Percentiles rank a stretch among this genome's conserved stretches.
These are phyloP conservation scores for Leptarthrus brevirostris DNA, from an alignment of 2,888 invertebrate species.

Conservation along the genomic window DNA sequence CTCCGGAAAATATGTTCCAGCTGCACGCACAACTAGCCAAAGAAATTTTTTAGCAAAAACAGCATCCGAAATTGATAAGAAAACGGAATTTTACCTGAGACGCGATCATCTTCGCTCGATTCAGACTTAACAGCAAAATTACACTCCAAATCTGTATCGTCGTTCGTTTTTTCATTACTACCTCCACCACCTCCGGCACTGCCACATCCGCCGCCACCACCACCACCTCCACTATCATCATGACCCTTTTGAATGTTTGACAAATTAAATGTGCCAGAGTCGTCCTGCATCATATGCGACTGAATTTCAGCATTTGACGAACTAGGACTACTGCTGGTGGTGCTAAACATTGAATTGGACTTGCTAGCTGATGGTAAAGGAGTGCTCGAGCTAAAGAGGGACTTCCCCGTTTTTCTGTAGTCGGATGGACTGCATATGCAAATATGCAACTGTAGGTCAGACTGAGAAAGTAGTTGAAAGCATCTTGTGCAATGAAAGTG, in stretches of 20 bases:
- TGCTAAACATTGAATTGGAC: neutral
- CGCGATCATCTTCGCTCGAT: constrained; percentile 58
- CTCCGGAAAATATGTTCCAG: constrained; percentile 65
- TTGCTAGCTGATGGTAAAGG: too few species aligned
- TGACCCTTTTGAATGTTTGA: neutral
- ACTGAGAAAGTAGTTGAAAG: constrained; percentile 72
- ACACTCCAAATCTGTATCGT: constrained; percentile 50
- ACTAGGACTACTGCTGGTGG: neutral
- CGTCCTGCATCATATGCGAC: neutral
- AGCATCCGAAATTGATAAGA: too few species aligned
- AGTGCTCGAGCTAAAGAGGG: neutral
- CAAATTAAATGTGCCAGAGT: neutral
- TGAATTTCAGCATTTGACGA: neutral
- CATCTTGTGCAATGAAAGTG: constrained; percentile 84
- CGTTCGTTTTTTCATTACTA: constrained; percentile 31
- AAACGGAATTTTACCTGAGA: constrained; percentile 57
- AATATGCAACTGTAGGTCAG: constrained; percentile 50
- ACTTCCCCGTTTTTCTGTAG: constrained; percentile 55
- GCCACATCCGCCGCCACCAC: neutral
- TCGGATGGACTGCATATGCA: constrained; percentile 40
- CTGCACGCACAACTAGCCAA: constrained; percentile 64
- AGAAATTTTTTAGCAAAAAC: neutral
- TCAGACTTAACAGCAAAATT: constrained; percentile 33
- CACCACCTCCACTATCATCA: neutral
- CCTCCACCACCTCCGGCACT: constrained; percentile 6